Evolutionary conservation across 2,113 vertebrate genomes (phyloP), one percentile per base, ranked within the genome.

Genomic region (Azemiops feae): DNA sequence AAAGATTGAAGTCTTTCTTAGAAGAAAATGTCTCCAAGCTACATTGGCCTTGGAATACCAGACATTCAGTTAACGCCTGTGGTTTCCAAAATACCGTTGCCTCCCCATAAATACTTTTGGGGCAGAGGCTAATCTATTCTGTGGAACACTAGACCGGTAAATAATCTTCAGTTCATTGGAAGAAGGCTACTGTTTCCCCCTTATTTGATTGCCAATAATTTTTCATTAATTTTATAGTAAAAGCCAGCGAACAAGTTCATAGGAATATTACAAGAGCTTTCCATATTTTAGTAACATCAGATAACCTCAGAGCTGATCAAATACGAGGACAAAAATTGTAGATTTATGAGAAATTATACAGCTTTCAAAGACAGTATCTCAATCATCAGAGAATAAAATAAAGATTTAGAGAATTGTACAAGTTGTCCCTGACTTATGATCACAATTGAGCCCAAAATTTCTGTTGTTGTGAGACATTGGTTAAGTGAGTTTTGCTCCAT

Each of bases 51-150:
- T 85, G 69, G 85, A 95, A 91, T 94, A 93, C 85, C 88, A 95
- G 93, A 91, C 92, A 90, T 94, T 93, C 47, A 92, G 20, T 90
- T 95, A 94, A 93, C 23, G 5, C 53, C 94, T 95, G 52, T 91
- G 91, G 94, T 3, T 96, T 97, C 94, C 88, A 95, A 92, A 95
- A 55, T 93, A 94, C 88, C 89, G 30, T n/a, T 91, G 0, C 85
- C 7, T 96, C 89, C 91, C 90, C 94, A 1, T 25, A 95, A 96
- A 93, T 94, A 64, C 30, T 95, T 93, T 85, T 54, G 55, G 57
- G 10, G 90, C 90, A 34, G 39, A 96, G 85, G 64, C 87, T 7
- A 0, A 69, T 54, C 88, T 89, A 88, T 94, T 81, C 57, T 0
- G 0, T 92, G 93, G 94, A 89, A 93, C 54, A 47, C 0, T 34